Evolutionary conservation across 92 coral and sea anemone species (phyloP).

Genomic region (Epizoanthus stellaris): DNA sequence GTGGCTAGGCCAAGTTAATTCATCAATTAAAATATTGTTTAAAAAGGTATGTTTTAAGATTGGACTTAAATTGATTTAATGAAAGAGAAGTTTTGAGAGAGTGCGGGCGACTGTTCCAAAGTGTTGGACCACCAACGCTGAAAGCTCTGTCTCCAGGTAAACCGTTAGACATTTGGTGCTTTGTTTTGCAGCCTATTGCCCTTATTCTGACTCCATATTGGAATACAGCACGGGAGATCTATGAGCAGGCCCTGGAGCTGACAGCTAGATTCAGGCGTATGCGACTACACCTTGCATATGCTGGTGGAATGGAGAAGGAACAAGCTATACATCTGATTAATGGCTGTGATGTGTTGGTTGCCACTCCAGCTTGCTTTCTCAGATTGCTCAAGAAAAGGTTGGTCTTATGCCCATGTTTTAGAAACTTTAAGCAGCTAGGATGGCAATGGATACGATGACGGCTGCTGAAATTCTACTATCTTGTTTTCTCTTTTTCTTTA

Average conservation of each 20-base stretch:
- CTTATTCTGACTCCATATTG: conserved; percentile 77
- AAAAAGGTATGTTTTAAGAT: no score
- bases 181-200: conserved; percentile 75
- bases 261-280: conserved; percentile 58
- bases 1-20: no score
- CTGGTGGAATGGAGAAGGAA: conserved; percentile 90
- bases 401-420: neutral
- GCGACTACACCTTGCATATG: conserved; percentile 76
- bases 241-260: conserved; percentile 62
- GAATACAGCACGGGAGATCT: conserved; percentile 67
- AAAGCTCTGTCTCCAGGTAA: neutral
- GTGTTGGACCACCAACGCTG: no score
- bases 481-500: no score
- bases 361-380: conserved; percentile 89
- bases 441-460: no score
- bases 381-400: conserved; percentile 79
- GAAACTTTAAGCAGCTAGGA: no score
- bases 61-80: no score
- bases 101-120: no score
- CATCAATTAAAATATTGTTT: no score
- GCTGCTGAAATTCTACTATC: no score
- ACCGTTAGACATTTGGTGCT: neutral
- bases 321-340: conserved; percentile 74
- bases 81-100: no score
- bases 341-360: conserved; percentile 93